These are phyloP conservation scores for Pygmarrhopalites habei DNA, from an alignment of 1,140 invertebrate species.

Conservation along the genomic window DNA sequence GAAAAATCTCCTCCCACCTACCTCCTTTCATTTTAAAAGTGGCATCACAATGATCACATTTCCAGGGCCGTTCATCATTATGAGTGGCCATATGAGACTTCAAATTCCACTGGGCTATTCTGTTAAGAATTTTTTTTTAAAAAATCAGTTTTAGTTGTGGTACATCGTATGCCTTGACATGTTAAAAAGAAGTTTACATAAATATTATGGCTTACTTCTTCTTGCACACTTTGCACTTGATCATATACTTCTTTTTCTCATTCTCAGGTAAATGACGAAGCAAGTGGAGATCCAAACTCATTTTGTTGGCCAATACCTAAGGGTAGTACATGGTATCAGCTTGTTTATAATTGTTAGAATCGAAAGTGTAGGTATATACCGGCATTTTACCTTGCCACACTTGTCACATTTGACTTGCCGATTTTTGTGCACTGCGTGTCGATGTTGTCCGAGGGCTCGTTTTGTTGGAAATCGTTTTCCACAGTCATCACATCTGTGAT, in stretches of 20 bases:
- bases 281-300: constrained; percentile 23
- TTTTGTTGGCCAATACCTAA: constrained; percentile 29
- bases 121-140: constrained; percentile 5
- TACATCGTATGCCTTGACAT: too few species aligned
- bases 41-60: constrained; percentile 34
- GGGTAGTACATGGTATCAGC: too few species aligned
- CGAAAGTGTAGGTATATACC: too few species aligned
- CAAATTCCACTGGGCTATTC: constrained; percentile 29
- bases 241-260: constrained; percentile 29
- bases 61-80: constrained; percentile 34
- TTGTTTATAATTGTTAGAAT: too few species aligned
- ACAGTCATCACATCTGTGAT: constrained; percentile 31
- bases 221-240: constrained; percentile 26
- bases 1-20: too few species aligned
- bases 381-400: constrained; percentile 33
- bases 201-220: constrained; percentile 27
- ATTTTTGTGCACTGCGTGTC: constrained; percentile 33
- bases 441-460: constrained; percentile 28
- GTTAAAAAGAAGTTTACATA: too few species aligned
- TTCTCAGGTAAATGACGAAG: constrained; percentile 26
- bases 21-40: constrained; percentile 34
- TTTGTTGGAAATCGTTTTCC: constrained; percentile 33
- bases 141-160: neutral
- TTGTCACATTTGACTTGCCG: constrained; percentile 24
- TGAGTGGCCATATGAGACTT: constrained; percentile 29